Percentiles rank a stretch among this genome's conserved stretches.
Evolutionary conservation across 2,888 invertebrate genomes (phyloP).

Genomic region (Yponomeuta cagnagella): DNA sequence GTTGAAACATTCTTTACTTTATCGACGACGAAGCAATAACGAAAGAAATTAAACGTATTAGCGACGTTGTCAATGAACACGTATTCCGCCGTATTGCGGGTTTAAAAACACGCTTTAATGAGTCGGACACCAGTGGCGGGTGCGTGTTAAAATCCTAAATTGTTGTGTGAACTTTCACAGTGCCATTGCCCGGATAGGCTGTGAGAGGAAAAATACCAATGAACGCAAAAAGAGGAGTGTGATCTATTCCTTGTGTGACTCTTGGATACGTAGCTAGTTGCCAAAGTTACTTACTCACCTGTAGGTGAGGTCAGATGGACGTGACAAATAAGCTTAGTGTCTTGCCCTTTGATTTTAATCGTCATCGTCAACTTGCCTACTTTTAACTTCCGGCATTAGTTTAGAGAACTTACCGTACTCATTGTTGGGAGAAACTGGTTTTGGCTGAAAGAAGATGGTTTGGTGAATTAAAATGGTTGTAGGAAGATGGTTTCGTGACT

Average conservation of each 20-base stretch:
- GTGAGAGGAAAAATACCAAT: neutral
- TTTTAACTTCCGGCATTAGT: no score
- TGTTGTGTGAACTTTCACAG: conserved; percentile 75
- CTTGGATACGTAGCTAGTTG: neutral
- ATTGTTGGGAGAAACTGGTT: no score
- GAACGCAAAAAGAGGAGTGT: neutral
- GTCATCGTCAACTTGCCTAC: no score
- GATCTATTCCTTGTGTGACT: neutral
- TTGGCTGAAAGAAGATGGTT: no score
- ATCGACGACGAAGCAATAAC: conserved; percentile 26
- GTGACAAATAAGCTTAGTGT: no score
- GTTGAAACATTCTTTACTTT: conserved; percentile 21
- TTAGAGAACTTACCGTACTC: no score
- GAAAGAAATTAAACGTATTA: conserved; percentile 55
- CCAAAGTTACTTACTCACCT: no score
- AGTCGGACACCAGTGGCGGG: conserved; percentile 50
- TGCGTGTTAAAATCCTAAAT: conserved; percentile 70
- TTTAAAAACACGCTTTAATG: conserved; percentile 41
- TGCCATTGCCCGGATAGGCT: conserved; percentile 35
- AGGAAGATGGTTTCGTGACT: no score
- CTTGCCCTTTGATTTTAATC: no score
- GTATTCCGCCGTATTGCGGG: neutral
- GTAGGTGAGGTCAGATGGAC: no score
- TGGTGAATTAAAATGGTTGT: no score
- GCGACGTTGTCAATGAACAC: conserved; percentile 33